Conservation (phyloP, 2,888 invertebrate genomes). For the Nematopogon swammerdamellus region DNA sequence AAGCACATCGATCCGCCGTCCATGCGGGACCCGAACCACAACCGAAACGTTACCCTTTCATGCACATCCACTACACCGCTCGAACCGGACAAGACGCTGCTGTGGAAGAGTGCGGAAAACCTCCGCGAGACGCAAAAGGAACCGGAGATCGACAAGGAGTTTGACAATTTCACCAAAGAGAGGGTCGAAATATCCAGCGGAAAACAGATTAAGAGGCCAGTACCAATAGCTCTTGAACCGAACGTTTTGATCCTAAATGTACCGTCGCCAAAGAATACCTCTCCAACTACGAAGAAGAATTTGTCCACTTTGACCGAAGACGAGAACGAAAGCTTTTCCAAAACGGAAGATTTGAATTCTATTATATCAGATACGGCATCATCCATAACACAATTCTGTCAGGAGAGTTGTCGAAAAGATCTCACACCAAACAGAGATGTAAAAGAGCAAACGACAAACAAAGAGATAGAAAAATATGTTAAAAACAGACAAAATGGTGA, state of each 20-base stretch:
- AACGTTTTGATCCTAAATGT: constrained; percentile 26
- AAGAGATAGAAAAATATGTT: constrained; percentile 1
- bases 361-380: constrained; percentile 28
- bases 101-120: constrained; percentile 32
- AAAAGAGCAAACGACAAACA: constrained; percentile 1
- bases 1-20: constrained; percentile 8
- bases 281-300: constrained; percentile 22
- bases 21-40: neutral
- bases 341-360: constrained; percentile 23
- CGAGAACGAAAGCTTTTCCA: constrained; percentile 21
- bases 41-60: constrained; percentile 17
- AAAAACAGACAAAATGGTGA: constrained; percentile 6
- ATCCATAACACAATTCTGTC: constrained; percentile 24
- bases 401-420: constrained; percentile 12
- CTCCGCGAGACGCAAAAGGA: constrained; percentile 12
- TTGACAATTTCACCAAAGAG: constrained; percentile 44
- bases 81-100: constrained; percentile 28
- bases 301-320: constrained; percentile 39
- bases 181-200: constrained; percentile 30
- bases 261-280: constrained; percentile 8
- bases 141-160: constrained; percentile 41
- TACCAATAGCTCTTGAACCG: constrained; percentile 27
- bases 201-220: constrained; percentile 23
- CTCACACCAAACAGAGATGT: constrained; percentile 1
- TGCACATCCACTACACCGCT: constrained; percentile 32